Evolutionary conservation across 2,113 vertebrate genomes (phyloP), one percentile per base, ranked within the genome.

Genomic region (Chaetops frenatus): DNA sequence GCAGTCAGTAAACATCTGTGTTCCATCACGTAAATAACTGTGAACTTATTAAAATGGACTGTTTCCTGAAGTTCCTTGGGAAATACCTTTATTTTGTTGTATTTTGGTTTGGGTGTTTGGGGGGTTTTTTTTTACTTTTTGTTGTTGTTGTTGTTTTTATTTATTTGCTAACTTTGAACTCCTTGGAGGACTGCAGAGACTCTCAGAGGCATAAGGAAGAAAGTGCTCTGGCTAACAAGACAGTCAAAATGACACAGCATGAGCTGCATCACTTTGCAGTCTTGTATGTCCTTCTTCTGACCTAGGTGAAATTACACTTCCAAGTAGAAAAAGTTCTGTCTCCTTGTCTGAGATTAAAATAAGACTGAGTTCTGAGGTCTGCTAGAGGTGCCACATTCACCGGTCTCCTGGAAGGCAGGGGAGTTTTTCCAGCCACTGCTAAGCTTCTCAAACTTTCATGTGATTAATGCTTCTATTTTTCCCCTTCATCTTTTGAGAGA

Each of bases 261-360:
- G n/a, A 95, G 73, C 29, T 94, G 95, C 94, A 92, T 28, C 86
- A 73, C 72, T 92, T 97, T 94, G 94, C 96, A 88, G 92, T 74
- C 67, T 9, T 31, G 4, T 40, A 81, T 1, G 80, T 78, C 92
- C 91, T 97, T 96, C 86, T 58, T 77, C 72, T 94, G 94, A 93
- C 86, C 86, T 72, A 94, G 60, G 69, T 51, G 54, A 40, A 81
- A 31, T 45, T 74, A 48, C 53, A 78, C 48, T 81, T 92, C 31
- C 54, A 42, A 74, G 45, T 57, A 80, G 82, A 91, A 82, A 81
- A 86, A 88, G 81, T 86, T 94, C 76, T 38, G 6, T 66, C 47
- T 64, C 72, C 94, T 71, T 92, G 71, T 28, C 79, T 45, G 35
- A 56, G 80, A 81, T 18, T 21, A 73, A 83, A 90, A 61, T 29